phyloP scores from a whole-genome alignment of 1,140 invertebrate species.

The Mizuhopecten yessoensis region DNA sequence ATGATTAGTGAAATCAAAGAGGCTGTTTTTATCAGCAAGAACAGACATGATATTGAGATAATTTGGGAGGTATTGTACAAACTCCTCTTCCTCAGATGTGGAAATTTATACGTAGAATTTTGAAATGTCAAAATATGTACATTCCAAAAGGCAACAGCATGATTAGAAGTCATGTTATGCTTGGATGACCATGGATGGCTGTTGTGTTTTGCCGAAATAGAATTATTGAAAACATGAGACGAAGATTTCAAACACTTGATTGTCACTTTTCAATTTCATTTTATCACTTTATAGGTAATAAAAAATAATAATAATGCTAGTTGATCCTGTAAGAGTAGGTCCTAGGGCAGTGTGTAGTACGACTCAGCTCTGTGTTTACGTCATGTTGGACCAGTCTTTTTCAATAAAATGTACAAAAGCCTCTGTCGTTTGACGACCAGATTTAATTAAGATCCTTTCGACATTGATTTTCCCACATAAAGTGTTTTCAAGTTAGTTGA shows the following conservation, averaged over 20 bases:
- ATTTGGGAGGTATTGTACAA: background rate
- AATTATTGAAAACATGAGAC: no score
- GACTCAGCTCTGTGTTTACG: background rate
- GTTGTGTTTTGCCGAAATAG: background rate
- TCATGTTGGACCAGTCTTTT: background rate
- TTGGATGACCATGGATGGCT: background rate
- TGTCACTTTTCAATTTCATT: background rate
- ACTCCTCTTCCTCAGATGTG: background rate
- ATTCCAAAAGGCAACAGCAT: background rate
- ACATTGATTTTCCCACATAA: background rate
- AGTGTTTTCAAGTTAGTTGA: background rate
- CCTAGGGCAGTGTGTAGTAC: background rate
- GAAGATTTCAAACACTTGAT: background rate
- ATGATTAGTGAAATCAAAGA: background rate
- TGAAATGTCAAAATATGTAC: background rate
- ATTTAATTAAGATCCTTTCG: constrained; percentile 4
- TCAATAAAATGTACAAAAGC: background rate
- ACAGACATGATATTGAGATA: background rate
- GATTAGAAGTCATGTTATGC: no score
- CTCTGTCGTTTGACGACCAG: background rate
- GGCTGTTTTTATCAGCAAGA: background rate
- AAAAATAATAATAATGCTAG: no score
- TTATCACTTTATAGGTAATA: background rate
- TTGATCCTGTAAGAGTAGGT: no score
- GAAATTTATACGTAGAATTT: background rate